Base-by-base conservation (phyloP, 2,797 vertebrate species). In the Tadarida brasiliensis region DNA sequence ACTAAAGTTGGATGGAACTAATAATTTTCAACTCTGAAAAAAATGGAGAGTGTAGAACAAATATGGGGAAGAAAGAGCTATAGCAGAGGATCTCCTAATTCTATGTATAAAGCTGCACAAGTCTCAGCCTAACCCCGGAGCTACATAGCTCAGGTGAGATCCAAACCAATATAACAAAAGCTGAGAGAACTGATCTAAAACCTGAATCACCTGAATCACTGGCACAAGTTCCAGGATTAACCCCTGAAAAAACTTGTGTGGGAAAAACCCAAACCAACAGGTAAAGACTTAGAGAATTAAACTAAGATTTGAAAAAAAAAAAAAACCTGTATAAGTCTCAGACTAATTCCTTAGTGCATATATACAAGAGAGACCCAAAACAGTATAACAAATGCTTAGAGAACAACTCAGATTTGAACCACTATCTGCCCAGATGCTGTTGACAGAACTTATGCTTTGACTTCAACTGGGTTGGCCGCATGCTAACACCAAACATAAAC, bases 21-120 rank as follows among this genome's bases (percentile, higher is more conserved):
- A 99, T 99, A 98, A 98, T 98, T 99, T 99, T 99, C 98, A 99
- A 98, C 98, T 98, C 98, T 98, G 98, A 99, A 98, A 98, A 59
- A 54, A 81, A 35, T 39, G 47, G 33, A 28, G n/a, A 71, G n/a
- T 61, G 2, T 47, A 30, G 30, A 49, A 73, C 47, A 83, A 70
- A 73, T 28, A 83, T 1, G 9, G 70, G 30, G 28, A 54, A 73
- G 30, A 78, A 24, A 65, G 22, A 56, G 56, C 14, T 57, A 59
- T 11, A 67, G 61, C 56, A 78, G 44, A 68, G 33, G 28, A 81
- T 17, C 15, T 12, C 22, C 28, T 61, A 77, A 77, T 63, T 76
- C 91, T 57, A 22, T 39, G 54, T 47, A 47, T 35, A 19, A 49
- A n/a, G 49, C n/a, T 20, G 19, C 24, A 54, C 10, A 90, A 54